Evolutionary conservation across 1,140 invertebrate genomes (phyloP).

Genomic region (Calliopsis andreniformis): DNA sequence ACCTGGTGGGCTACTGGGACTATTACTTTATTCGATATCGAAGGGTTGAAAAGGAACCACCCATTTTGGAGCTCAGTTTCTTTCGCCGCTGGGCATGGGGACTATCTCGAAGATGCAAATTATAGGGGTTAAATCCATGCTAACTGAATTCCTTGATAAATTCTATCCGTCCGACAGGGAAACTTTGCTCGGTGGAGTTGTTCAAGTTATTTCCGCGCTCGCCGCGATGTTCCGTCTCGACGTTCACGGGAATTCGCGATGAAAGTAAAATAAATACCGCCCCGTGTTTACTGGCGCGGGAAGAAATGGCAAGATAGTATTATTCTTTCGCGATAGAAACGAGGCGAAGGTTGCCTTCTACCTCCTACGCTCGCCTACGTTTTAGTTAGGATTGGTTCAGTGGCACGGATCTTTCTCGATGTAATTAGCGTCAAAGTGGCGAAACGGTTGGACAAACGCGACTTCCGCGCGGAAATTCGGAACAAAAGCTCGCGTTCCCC

Average conservation of each 20-base stretch:
- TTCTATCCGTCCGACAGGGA: neutral
- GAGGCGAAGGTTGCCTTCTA: constrained; percentile 2
- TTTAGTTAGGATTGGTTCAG: constrained; percentile 12
- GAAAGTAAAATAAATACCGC: too few relatives aligned
- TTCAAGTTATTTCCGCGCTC: constrained; percentile 12
- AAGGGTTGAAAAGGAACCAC: too few relatives aligned
- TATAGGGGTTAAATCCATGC: constrained; percentile 25
- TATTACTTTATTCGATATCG: too few relatives aligned
- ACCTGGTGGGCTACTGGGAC: too few relatives aligned
- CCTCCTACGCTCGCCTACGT: constrained; percentile 49
- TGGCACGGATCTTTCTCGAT: constrained; percentile 49
- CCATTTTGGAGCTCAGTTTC: neutral
- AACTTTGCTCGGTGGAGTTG: constrained; percentile 14
- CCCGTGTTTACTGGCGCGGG: neutral
- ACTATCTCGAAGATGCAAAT: constrained; percentile 6
- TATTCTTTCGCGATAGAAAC: neutral
- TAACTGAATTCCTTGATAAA: constrained; percentile 29
- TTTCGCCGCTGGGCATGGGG: constrained; percentile 4
- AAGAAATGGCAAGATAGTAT: neutral
- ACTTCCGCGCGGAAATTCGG: constrained; percentile 2
- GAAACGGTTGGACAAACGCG: constrained; percentile 4
- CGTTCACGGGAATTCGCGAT: neutral
- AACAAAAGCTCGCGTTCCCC: constrained; percentile 19
- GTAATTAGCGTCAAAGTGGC: constrained; percentile 38
- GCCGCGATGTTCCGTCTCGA: neutral